A percentile compares a stretch with the other conserved stretches of the same genome.
These are phyloP conservation scores for Melipona bicolor DNA, from an alignment of 2,888 invertebrate species.

Conservation along the genomic window DNA sequence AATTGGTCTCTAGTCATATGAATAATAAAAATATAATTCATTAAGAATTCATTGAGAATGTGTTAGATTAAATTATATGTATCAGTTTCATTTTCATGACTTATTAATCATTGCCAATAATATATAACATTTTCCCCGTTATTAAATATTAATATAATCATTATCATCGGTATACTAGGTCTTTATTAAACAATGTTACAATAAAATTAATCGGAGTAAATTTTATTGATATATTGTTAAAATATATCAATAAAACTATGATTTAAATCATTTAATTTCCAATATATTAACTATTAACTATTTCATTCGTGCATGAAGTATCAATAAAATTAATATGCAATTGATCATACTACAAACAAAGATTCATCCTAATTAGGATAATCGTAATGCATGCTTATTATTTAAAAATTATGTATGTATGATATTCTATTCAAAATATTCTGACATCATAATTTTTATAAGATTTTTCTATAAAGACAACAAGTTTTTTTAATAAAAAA, in stretches of 20 bases:
- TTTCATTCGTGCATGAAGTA: not conserved
- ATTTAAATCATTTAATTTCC: not conserved
- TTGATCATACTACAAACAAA: not conserved
- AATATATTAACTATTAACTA: not conserved
- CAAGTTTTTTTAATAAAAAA: not conserved
- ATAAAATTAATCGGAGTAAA: not conserved
- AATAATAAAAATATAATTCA: not conserved
- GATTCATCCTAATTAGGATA: not conserved
- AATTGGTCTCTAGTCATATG: slow-evolving; percentile 20
- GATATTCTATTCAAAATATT: not conserved
- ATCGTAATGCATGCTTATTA: not conserved
- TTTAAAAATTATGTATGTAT: not conserved
- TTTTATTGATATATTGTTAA: slow-evolving; percentile 1
- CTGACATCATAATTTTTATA: not conserved
- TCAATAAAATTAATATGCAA: not conserved
- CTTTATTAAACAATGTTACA: not conserved
- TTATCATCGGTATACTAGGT: not conserved
- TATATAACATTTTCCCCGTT: not conserved
- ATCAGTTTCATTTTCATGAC: not conserved
- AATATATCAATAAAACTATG: not conserved
- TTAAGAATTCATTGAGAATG: not conserved
- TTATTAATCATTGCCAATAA: not conserved
- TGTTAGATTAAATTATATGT: not conserved
- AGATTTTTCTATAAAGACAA: too few relatives aligned
- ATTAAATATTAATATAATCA: not conserved